Percentiles rank a stretch among this genome's conserved stretches.
These are phyloP conservation scores for Subacronicta megacephala DNA, from an alignment of 2,888 invertebrate genomes.

Conservation along the genomic window DNA sequence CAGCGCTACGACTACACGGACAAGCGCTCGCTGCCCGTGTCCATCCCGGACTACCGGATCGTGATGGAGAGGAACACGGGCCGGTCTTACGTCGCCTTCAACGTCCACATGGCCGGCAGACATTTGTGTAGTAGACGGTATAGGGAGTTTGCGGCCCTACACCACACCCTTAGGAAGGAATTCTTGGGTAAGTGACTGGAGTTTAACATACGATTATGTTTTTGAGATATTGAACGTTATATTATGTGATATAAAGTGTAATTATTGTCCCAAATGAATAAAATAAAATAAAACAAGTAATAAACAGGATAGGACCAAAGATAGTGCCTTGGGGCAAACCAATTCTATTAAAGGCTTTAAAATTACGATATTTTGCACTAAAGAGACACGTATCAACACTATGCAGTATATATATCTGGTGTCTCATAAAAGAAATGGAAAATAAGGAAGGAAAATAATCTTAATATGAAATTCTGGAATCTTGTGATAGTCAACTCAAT, in stretches of 20 bases:
- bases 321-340: conserved; percentile 4
- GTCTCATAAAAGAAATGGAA: too few species aligned
- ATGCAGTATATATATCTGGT: too few species aligned
- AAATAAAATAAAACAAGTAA: too few species aligned
- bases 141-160: conserved; percentile 97
- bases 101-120: conserved; percentile 99
- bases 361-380: background rate
- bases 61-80: conserved; percentile 95
- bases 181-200: conserved; percentile 93
- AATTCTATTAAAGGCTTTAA: background rate
- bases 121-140: conserved; percentile 99
- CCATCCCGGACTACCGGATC: conserved; percentile 98
- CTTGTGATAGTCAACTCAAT: too few species aligned
- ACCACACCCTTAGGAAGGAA: conserved; percentile 96
- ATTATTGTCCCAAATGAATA: too few species aligned
- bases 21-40: conserved; percentile 96
- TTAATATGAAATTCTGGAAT: too few species aligned
- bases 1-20: conserved; percentile 97
- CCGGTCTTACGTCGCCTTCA: conserved; percentile 98
- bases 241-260: too few species aligned
- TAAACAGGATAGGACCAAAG: conserved; percentile 1
- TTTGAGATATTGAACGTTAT: too few species aligned
- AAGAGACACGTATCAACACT: too few species aligned
- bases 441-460: too few species aligned
- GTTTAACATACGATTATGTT: too few species aligned